phyloP scores from a whole-genome alignment of 1,140 invertebrate genomes.

The Gonatopus flavifemur region DNA sequence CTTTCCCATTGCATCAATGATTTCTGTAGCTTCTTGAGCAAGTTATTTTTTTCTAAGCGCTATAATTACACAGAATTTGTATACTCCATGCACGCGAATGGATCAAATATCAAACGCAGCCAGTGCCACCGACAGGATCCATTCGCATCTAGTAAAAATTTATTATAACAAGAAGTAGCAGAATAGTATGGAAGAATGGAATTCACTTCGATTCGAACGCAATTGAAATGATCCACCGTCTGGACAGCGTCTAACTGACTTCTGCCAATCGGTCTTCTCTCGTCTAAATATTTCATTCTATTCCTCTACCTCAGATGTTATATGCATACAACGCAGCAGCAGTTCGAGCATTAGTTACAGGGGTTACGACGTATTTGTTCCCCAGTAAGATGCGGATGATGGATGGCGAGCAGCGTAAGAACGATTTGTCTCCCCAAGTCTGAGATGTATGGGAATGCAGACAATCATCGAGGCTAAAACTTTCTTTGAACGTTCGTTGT shows the following conservation, averaged over 20 bases:
- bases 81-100: no score
- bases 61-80: no score
- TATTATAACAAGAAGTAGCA: no score
- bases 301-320: not conserved
- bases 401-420: slow-evolving; percentile 16
- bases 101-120: no score
- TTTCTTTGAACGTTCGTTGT: slow-evolving; percentile 6
- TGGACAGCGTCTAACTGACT: not conserved
- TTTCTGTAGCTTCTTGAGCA: no score
- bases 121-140: no score
- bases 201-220: not conserved
- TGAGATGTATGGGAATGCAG: slow-evolving; percentile 23
- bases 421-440: slow-evolving; percentile 24
- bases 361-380: slow-evolving; percentile 4
- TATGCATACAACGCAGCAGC: not conserved
- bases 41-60: no score
- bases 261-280: not conserved
- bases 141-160: no score
- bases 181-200: not conserved
- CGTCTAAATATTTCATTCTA: not conserved
- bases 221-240: not conserved
- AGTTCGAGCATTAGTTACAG: slow-evolving; percentile 1
- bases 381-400: slow-evolving; percentile 20
- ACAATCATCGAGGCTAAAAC: slow-evolving; percentile 7
- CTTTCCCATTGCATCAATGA: no score